Evolutionary conservation across 2,797 vertebrate genomes (phyloP), one percentile per base, ranked within the genome.

Genomic region (Myotis myotis): DNA sequence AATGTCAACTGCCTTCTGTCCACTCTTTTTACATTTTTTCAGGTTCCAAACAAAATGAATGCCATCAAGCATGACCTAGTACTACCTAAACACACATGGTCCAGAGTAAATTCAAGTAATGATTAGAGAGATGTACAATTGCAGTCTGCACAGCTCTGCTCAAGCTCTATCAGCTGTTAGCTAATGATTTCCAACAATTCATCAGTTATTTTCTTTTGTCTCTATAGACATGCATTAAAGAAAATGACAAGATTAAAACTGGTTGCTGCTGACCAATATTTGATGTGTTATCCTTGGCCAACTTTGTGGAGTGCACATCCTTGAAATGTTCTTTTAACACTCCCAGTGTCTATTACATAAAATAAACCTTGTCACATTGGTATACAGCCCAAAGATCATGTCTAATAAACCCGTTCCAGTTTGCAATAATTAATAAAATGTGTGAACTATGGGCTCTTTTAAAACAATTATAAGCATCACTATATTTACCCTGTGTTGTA

Each of bases 31-130:
- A 28, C 47, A 64, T 85, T 90, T 95, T 47, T 83, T 51, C 11
- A 87, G 91, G 23, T 93, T 96, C 62, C 93, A 97, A 96, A 75
- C 36, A 95, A 96, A 96, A 95, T 30, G 85, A 92, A 70, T 25
- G 4, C 30, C 44, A 0, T 2, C 28, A 44, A 87, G 87, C 20
- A 64, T 78, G 28, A 83, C 57, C 66, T 38, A 86, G 13, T 60
- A 55, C 80, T 80, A 47, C 60, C 47, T 71, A 83, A 93, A 74
- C 10, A 88, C 9, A 85, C 36, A 72, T 44, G 16, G 51, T 84
- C n/a, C 57, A 49, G 74, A 85, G 41, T 49, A 60, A 80, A 94
- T 95, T 66, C 80, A 95, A 96, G 72, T 36, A 96, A 15, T n/a
- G 66, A 81, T 86, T 94, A 89, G 85, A 92, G 78, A 96, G 30